Base-by-base conservation (phyloP, 1,140 invertebrate genomes). In the Papilio aristodemus region DNA sequence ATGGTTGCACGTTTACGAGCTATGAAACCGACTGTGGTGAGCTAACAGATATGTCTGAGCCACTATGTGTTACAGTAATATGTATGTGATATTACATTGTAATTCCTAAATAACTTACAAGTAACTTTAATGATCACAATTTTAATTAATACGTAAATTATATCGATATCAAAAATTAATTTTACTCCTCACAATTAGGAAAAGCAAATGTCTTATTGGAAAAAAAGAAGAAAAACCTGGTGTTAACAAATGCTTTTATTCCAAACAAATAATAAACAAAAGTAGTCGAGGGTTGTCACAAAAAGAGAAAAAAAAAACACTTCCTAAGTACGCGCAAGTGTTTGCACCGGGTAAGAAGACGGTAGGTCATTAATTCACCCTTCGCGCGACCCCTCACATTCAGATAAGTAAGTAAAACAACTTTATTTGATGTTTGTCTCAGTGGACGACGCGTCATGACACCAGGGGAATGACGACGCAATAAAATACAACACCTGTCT, bases 351-450 rank as follows among this genome's bases (percentile, higher is more conserved):
- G 68, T 74, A 76, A 81, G 71, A 72, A 77, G 71, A 71, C 72
- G 73, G 68, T 59, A 78, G 74, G 79, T 87, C 87, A 91, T 91
- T 91, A 90, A 91, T 91, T 84, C 87, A 89, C 89, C 89, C 88
- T 77, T 77, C 71, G 37, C 50, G 64, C 71, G 72, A 72, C 71
- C 82, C 84, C 84, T 79, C 75, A 75, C 79, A 74, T 74, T 83
- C 79, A 81, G 83, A 87, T 86, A 87, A 86, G 81, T 87, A 83
- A 86, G 86, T 87, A 87, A 88, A 87, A 89, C 86, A 90, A 89
- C 84, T 88, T 91, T 88, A 89, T 91, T 89, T 89, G 86, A 87
- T 86, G 84, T 83, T 79, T 70, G 71, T 77, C 72, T 79, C 80
- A 77, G 72, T 80, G 77, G 79, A 77, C 75, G 71, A 72, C 72